Evolutionary conservation across 2,888 invertebrate genomes (phyloP).

Genomic region (Anagyrus pseudococci): DNA sequence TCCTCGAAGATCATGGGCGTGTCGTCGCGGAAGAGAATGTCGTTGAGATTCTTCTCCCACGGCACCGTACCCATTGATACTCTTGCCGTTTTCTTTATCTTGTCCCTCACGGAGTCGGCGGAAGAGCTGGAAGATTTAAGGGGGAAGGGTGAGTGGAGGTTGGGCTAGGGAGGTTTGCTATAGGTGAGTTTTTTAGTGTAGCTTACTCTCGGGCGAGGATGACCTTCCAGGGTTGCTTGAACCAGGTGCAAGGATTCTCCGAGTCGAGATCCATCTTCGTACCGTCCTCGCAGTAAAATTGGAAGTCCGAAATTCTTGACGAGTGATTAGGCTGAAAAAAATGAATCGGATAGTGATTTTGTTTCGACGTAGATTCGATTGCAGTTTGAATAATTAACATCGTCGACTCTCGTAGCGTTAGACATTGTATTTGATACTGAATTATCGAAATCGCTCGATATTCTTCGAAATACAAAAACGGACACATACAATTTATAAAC

Average conservation of each 20-base stretch:
- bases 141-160: too few relatives aligned
- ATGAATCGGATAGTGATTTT: too few relatives aligned
- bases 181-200: background rate
- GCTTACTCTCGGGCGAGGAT: slow-evolving; percentile 66
- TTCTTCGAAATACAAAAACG: too few relatives aligned
- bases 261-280: slow-evolving; percentile 45
- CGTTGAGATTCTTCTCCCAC: slow-evolving; percentile 7
- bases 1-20: background rate
- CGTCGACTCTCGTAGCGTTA: too few relatives aligned
- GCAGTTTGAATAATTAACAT: too few relatives aligned
- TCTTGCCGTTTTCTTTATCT: background rate
- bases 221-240: slow-evolving; percentile 69
- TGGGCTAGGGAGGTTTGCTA: background rate
- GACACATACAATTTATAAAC: too few relatives aligned
- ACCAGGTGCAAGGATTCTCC: slow-evolving; percentile 66
- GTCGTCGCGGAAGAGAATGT: slow-evolving; percentile 3
- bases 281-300: slow-evolving; percentile 59
- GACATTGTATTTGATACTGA: too few relatives aligned
- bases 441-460: too few relatives aligned
- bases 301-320: slow-evolving; percentile 41
- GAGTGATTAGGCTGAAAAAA: slow-evolving; percentile 3
- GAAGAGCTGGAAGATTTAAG: background rate
- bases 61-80: background rate
- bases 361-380: too few relatives aligned
- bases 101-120: background rate